These are phyloP conservation scores for Dendroctonus valens DNA, from an alignment of 1,140 invertebrate species.

Conservation along the genomic window DNA sequence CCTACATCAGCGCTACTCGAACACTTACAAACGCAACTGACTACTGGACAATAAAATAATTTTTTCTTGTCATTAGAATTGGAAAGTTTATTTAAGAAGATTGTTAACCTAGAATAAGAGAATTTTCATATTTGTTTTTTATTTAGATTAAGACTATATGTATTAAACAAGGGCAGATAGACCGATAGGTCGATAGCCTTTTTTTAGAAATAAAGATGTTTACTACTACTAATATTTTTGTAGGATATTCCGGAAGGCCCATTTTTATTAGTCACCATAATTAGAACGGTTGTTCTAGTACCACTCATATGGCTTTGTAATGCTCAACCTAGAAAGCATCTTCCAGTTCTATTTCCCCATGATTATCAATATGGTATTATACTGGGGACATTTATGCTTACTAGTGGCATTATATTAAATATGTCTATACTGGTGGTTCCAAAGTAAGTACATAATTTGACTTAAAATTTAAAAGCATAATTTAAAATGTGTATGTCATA, in stretches of 20 bases:
- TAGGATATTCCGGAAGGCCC: conserved; percentile 1
- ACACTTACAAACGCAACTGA: too few relatives aligned
- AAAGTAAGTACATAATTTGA: conserved; percentile 58
- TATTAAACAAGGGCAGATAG: too few relatives aligned
- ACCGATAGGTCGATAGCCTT: too few relatives aligned
- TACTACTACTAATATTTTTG: not conserved
- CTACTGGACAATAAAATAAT: too few relatives aligned
- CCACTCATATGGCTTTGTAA: conserved; percentile 86
- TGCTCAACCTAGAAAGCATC: conserved; percentile 69
- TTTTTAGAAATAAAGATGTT: too few relatives aligned
- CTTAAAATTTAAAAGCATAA: not conserved
- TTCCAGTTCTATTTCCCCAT: conserved; percentile 74
- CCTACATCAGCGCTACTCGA: too few relatives aligned
- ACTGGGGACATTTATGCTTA: conserved; percentile 73
- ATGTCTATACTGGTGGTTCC: conserved; percentile 80
- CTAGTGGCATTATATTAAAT: conserved; percentile 87
- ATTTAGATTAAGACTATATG: too few relatives aligned
- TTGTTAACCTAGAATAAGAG: too few relatives aligned
- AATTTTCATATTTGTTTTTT: too few relatives aligned
- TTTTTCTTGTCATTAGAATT: too few relatives aligned
- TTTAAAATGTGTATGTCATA: too few relatives aligned
- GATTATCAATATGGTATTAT: conserved; percentile 81
- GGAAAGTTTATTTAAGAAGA: too few relatives aligned
- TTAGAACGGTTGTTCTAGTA: conserved; percentile 67
- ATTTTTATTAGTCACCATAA: conserved; percentile 44